phyloP scores from a whole-genome alignment of 2,113 vertebrate genomes.

The Rousettus leschenaultii region DNA sequence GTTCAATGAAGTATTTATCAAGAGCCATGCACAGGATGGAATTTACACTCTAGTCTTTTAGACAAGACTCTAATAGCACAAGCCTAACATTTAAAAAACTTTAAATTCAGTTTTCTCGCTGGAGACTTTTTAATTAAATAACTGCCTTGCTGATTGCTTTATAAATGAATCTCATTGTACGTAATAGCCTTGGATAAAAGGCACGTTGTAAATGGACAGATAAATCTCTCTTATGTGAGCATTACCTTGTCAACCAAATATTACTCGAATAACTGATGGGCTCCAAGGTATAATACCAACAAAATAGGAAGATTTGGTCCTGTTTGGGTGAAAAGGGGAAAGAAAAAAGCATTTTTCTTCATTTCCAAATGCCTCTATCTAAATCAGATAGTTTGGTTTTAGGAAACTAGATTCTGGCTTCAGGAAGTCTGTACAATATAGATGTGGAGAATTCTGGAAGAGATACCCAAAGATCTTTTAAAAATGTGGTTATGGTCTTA shows the following conservation, averaged over 20 bases:
- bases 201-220: not conserved
- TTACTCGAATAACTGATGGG: too few species aligned
- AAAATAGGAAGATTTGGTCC: not conserved
- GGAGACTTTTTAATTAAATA: not conserved
- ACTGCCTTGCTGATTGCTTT: not conserved
- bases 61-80: not conserved
- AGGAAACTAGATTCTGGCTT: not conserved
- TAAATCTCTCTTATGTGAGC: not conserved
- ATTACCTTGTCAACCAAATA: not conserved
- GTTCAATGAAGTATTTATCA: not conserved
- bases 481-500: not conserved
- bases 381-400: not conserved
- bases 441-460: too few species aligned
- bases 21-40: not conserved
- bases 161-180: not conserved
- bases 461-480: not conserved
- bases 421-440: not conserved
- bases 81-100: not conserved
- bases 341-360: not conserved
- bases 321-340: not conserved
- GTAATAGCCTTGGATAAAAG: not conserved
- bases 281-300: not conserved
- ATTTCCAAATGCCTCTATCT: not conserved
- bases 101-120: not conserved
- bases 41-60: not conserved